Percentiles rank a stretch among this genome's conserved stretches.
phyloP scores from a whole-genome alignment of 2,888 invertebrate species.

The Scaptomyza flava region DNA sequence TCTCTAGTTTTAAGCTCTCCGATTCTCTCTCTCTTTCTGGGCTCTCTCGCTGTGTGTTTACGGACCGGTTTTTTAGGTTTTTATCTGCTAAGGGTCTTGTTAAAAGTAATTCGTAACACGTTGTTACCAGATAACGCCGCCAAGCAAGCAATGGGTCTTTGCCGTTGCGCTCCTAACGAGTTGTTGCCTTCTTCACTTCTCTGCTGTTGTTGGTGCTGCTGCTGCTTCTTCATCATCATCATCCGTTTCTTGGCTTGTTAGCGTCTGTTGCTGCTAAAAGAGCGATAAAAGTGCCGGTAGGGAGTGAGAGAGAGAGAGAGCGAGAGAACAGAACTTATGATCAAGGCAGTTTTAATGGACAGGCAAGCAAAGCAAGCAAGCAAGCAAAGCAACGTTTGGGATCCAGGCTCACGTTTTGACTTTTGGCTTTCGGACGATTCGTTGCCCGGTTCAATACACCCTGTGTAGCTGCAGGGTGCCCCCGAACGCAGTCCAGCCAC shows the following conservation, averaged over 20 bases:
- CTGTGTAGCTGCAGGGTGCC: conserved; percentile 78
- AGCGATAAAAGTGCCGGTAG: conserved; percentile 67
- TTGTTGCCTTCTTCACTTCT: conserved; percentile 31
- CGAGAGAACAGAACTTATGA: conserved; percentile 27
- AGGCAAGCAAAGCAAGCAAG: conserved; percentile 4
- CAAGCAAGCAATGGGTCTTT: conserved; percentile 49
- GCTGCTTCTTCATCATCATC: conserved; percentile 20
- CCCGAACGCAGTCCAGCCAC: conserved; percentile 33
- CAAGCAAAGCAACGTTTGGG: conserved; percentile 6
- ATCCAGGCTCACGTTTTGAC: conserved; percentile 78
- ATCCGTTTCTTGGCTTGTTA: conserved; percentile 62
- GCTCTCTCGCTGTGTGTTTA: conserved; percentile 15
- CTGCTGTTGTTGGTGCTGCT: conserved; percentile 30
- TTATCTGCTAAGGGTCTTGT: conserved; percentile 84
- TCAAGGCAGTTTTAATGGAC: conserved; percentile 55
- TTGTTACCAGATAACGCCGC: conserved; percentile 83
- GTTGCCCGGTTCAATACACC: conserved; percentile 73
- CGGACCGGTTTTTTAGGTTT: conserved; percentile 70
- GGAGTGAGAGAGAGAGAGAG: conserved; percentile 1
- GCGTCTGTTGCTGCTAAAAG: conserved; percentile 73
- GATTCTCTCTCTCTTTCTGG: conserved; percentile 1
- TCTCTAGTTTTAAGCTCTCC: conserved; percentile 10
- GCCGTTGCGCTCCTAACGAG: conserved; percentile 60
- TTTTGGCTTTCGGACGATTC: conserved; percentile 68
- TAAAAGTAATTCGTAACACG: conserved; percentile 84